Conservation (phyloP, 2,888 invertebrate species). For the Yponomeuta plumbellus region DNA sequence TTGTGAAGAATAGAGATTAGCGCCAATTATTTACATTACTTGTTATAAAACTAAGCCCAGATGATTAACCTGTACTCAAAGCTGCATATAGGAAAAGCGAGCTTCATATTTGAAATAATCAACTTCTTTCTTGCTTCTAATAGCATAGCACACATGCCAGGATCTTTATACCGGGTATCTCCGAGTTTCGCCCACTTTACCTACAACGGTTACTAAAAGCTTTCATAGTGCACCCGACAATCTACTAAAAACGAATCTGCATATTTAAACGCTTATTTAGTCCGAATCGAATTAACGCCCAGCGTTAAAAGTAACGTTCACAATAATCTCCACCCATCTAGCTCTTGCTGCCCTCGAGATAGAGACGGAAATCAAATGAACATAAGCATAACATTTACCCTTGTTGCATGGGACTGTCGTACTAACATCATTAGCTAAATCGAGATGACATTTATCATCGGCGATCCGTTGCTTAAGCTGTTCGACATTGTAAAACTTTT, state of each 20-base stretch:
- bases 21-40: no score
- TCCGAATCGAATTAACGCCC: neutral
- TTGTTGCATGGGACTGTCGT: neutral
- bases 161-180: no score
- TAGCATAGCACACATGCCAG: no score
- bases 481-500: neutral
- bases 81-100: no score
- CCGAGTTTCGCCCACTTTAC: neutral
- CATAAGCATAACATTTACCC: neutral
- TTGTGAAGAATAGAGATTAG: no score
- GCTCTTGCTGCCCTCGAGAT: no score
- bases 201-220: neutral
- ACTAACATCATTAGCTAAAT: neutral
- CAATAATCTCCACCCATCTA: neutral
- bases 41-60: no score
- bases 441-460: neutral
- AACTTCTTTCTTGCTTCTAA: no score
- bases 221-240: neutral
- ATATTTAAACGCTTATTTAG: neutral
- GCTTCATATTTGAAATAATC: no score
- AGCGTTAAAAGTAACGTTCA: neutral
- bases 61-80: no score
- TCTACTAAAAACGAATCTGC: neutral
- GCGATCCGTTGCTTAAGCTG: neutral
- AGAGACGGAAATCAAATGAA: no score